A percentile compares a stretch with the other conserved stretches of the same genome.
Conservation (phyloP, 2,113 vertebrate species). For the Trichechus manatus region DNA sequence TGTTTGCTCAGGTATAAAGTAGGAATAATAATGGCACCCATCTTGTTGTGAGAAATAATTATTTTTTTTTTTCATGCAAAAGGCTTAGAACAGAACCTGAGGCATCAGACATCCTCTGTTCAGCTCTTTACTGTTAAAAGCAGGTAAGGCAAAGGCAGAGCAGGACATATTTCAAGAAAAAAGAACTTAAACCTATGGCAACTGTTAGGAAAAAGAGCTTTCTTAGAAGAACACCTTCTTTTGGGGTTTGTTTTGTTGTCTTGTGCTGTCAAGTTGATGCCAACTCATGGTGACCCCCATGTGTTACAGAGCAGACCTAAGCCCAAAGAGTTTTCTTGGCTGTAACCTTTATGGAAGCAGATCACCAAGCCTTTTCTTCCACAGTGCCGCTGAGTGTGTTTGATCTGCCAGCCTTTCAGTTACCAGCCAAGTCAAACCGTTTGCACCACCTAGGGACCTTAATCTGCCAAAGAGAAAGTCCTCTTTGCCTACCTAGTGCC, state of each 20-base stretch:
- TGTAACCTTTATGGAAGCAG: not conserved
- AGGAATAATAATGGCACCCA: not conserved
- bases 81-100: not conserved
- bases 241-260: not conserved
- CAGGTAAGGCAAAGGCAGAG: not conserved
- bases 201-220: not conserved
- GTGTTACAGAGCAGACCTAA: not conserved
- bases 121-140: not conserved
- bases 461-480: not conserved
- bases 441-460: not conserved
- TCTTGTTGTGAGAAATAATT: not conserved
- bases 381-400: not conserved
- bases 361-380: not conserved
- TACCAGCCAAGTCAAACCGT: not conserved
- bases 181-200: not conserved
- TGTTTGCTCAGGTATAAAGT: not conserved
- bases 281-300: not conserved
- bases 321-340: not conserved
- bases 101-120: too few relatives aligned
- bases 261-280: not conserved
- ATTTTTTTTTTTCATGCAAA: not conserved
- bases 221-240: not conserved
- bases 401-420: not conserved
- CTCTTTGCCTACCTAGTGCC: not conserved
- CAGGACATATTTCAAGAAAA: not conserved